These are phyloP conservation scores for Ciona savignyi DNA, from an alignment of 23 tunicate genomes.

Conservation along the genomic window DNA sequence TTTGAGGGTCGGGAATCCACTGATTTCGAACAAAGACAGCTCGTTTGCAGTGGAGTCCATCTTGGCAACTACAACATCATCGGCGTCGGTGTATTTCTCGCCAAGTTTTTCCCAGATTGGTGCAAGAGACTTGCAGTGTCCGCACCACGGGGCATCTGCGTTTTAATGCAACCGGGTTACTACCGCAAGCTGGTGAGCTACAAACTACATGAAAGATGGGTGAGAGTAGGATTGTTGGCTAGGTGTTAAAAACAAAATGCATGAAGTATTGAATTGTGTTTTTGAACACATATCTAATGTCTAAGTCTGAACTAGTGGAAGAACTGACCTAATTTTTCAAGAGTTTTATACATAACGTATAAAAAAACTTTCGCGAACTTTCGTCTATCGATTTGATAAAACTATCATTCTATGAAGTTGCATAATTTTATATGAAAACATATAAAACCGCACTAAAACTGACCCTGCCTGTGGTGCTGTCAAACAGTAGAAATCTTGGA, in stretches of 20 bases:
- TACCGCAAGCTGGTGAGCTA: no score
- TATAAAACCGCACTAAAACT: conserved; percentile 2
- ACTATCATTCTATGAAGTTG: no score
- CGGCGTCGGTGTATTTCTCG: conserved; percentile 51
- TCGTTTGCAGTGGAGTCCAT: conserved; percentile 97
- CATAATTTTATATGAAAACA: not conserved
- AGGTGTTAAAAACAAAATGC: not conserved
- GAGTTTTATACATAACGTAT: no score
- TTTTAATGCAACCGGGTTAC: conserved; percentile 1
- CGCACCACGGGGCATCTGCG: conserved; percentile 99
- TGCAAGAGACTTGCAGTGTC: conserved; percentile 92
- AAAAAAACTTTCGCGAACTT: no score
- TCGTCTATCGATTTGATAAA: no score
- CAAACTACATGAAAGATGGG: not conserved
- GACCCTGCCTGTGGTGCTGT: not conserved
- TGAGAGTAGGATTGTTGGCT: not conserved
- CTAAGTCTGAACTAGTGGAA: no score
- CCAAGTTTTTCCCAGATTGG: conserved; percentile 95
- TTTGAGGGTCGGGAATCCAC: conserved; percentile 96
- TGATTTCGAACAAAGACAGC: conserved; percentile 65
- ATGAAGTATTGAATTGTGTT: no score
- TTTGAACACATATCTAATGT: no score
- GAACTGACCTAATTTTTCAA: no score
- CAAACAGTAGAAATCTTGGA: conserved; percentile 51
- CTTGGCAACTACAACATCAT: conserved; percentile 83